Evolutionary conservation across 1,140 invertebrate species (phyloP).

Genomic region (Papilio dardanus): DNA sequence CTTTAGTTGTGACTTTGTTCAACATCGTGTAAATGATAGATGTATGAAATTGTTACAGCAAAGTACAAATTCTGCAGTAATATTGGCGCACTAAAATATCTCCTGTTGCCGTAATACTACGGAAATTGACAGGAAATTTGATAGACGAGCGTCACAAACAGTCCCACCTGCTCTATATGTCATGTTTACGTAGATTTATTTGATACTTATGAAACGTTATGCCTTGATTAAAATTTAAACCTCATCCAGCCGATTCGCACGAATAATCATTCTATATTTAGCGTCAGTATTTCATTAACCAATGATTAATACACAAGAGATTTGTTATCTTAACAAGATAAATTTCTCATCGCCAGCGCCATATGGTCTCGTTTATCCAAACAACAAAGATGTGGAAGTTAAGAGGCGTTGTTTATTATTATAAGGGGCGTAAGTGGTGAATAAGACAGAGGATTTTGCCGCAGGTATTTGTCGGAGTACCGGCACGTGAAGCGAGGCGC

Average conservation of each 20-base stretch:
- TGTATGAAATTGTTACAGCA: not conserved
- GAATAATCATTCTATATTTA: not conserved
- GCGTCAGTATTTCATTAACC: not conserved
- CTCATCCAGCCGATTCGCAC: not conserved
- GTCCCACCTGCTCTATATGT: not conserved
- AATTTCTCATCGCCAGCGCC: conserved; percentile 19
- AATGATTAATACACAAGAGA: not conserved
- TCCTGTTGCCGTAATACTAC: not conserved
- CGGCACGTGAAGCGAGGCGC: conserved; percentile 97
- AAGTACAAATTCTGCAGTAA: not conserved
- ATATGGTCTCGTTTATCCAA: conserved; percentile 4
- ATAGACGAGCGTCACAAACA: not conserved
- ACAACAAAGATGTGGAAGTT: conserved; percentile 14
- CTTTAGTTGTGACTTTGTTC: not conserved
- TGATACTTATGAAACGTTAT: no score
- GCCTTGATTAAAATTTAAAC: no score
- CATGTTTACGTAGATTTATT: not conserved
- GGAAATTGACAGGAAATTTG: conserved; percentile 14
- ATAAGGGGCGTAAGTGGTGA: not conserved
- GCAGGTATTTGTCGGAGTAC: conserved; percentile 96
- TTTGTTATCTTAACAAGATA: conserved; percentile 16
- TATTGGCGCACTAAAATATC: not conserved
- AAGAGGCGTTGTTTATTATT: conserved; percentile 24
- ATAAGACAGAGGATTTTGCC: conserved; percentile 23
- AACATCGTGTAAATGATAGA: not conserved